Conservation (phyloP, 2,888 invertebrate species). For the Parnassius orleans region DNA sequence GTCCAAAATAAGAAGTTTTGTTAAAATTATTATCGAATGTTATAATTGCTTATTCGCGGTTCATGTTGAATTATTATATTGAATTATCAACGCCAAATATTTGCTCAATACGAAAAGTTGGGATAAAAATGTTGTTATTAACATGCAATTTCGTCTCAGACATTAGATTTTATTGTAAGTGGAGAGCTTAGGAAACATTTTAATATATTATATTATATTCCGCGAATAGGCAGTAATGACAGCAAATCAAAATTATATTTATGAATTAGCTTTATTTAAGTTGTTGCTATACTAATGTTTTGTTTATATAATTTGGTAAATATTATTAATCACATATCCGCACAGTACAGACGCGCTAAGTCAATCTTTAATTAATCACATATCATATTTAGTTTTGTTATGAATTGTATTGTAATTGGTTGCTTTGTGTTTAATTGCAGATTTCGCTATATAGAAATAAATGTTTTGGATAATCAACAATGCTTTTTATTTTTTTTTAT, state of each 20-base stretch:
- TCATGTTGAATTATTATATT: neutral
- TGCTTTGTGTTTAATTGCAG: conserved; percentile 74
- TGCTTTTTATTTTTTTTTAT: conserved; percentile 19
- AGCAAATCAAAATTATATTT: conserved; percentile 72
- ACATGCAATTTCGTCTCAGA: too few species aligned
- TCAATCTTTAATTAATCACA: conserved; percentile 70
- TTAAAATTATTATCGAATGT: conserved; percentile 47
- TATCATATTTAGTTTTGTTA: conserved; percentile 77
- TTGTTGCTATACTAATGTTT: conserved; percentile 58
- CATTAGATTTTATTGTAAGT: too few species aligned
- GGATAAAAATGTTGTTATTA: too few species aligned
- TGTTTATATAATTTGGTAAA: conserved; percentile 47
- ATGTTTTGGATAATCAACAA: conserved; percentile 60
- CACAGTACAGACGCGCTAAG: conserved; percentile 65
- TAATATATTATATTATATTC: neutral
- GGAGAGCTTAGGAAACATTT: too few species aligned
- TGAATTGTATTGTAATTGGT: conserved; percentile 71
- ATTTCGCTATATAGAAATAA: conserved; percentile 73
- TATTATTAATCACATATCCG: conserved; percentile 42
- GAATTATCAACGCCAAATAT: neutral
- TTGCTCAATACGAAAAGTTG: neutral
- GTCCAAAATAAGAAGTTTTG: conserved; percentile 69
- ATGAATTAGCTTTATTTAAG: conserved; percentile 62
- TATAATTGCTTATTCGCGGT: conserved; percentile 19
- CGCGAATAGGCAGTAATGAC: conserved; percentile 46